Percentiles rank a stretch among this genome's conserved stretches.
These are phyloP conservation scores for Pseudolaguvia tuberculata DNA, from an alignment of 2,113 vertebrate species.

Conservation along the genomic window DNA sequence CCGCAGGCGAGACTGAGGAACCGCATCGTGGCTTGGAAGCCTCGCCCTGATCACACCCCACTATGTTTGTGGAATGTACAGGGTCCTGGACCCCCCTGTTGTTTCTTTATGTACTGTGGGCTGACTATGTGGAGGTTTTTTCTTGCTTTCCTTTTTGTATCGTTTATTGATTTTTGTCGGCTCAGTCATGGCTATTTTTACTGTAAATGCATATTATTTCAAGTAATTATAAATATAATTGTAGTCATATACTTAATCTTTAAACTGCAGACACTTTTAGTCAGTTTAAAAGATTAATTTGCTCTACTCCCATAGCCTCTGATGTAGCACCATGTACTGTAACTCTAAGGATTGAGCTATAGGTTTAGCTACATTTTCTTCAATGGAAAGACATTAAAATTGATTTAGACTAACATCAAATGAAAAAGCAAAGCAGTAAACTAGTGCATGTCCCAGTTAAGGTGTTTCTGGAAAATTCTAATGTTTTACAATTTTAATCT, in stretches of 20 bases:
- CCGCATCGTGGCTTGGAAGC: too few relatives aligned
- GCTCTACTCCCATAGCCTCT: background rate
- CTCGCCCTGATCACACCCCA: too few relatives aligned
- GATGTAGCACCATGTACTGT: background rate
- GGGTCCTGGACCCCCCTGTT: too few relatives aligned
- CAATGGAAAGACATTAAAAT: background rate
- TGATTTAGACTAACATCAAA: background rate
- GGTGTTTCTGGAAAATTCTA: background rate
- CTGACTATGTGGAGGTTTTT: too few relatives aligned
- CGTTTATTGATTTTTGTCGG: too few relatives aligned
- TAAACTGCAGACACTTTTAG: background rate
- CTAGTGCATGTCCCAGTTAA: background rate
- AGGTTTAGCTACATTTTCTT: slow-evolving; percentile 7
- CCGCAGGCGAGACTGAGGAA: too few relatives aligned
- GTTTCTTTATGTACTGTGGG: too few relatives aligned
- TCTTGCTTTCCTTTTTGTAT: too few relatives aligned
- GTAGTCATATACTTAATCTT: slow-evolving; percentile 14
- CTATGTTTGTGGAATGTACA: too few relatives aligned
- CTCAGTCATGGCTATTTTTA: background rate
- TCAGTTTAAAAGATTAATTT: slow-evolving; percentile 19
- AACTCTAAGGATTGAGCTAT: background rate
- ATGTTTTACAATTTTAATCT: too few relatives aligned
- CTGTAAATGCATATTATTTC: background rate
- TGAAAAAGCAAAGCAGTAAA: background rate
- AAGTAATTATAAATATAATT: background rate